Base-by-base conservation (phyloP, 1,140 invertebrate species). In the Drosophila ficusphila region DNA sequence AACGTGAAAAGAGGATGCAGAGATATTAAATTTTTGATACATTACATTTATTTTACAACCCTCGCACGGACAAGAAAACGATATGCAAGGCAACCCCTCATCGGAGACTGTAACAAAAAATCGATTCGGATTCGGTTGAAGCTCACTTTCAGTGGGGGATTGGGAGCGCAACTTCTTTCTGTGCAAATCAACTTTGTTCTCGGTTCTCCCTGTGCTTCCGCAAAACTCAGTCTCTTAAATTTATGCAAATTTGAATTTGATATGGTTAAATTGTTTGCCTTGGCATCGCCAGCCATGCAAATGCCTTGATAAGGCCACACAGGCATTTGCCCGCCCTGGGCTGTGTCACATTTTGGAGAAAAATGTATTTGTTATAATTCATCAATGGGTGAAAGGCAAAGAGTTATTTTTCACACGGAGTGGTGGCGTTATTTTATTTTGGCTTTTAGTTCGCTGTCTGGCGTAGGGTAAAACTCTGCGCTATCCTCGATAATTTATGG, bases 281-380 rank as follows among this genome's bases (percentile, higher is more conserved):
- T 75, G 73, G 79, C 69, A 78, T 70, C 79, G 69, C 58, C 79
- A 83, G 79, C 79, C 79, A 78, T 83, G 79, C 79, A 83, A 83
- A 83, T 78, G 74, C 25, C 64, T 60, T 78, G 79, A 82, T 82
- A 82, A 82, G 72, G 58, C 41, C 36, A 51, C n/a, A 8, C 44
- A 42, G 5, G 2, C 7, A n/a, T n/a, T n/a, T n/a, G n/a, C n/a
- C n/a, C n/a, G 44, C 29, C 64, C 64, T 64, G 75, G 58, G 72
- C 42, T 64, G 49, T 83, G 70, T 75, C 79, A 71, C 79, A 61
- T 75, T 83, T 82, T 75, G 70, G 79, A 83, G 79, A 65, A 83
- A 83, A 83, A 83, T 83, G 83, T 83, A 83, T 83, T 83, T 78
- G 75, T 79, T 83, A 83, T 83, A 83, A 83, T 83, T 83, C 79